Conservation (phyloP, 2,797 vertebrate species). For the Luscinia luscinia region DNA sequence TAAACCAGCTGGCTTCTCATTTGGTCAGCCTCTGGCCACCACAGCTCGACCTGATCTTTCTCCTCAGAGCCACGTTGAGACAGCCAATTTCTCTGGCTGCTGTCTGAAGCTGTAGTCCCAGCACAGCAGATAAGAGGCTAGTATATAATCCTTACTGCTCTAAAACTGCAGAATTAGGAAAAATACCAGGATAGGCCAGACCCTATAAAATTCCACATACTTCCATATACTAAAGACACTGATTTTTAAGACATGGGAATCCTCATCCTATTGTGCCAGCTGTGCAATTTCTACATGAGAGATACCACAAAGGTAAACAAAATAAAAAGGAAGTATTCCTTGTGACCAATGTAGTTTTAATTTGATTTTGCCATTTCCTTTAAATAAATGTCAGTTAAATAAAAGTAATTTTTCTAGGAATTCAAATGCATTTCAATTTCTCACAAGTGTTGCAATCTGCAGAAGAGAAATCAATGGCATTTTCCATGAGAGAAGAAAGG, state of each 20-base stretch:
- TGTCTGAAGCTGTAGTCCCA: background rate
- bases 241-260: background rate
- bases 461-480: background rate
- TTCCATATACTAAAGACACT: background rate
- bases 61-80: background rate
- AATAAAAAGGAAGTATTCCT: background rate
- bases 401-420: background rate
- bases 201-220: background rate
- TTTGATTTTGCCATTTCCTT: background rate
- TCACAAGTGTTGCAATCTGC: background rate
- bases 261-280: background rate
- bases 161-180: background rate
- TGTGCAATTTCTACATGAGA: background rate
- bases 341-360: background rate
- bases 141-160: background rate
- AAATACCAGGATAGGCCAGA: background rate
- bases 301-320: background rate
- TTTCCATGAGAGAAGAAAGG: background rate
- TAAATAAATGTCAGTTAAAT: background rate
- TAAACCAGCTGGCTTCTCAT: background rate
- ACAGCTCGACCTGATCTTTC: background rate
- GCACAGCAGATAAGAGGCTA: background rate
- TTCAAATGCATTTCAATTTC: background rate
- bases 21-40: background rate
- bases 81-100: background rate